Percentiles rank a stretch among this genome's conserved stretches.
These are phyloP conservation scores for Molorchus minor DNA, from an alignment of 2,888 invertebrate species.

Conservation along the genomic window DNA sequence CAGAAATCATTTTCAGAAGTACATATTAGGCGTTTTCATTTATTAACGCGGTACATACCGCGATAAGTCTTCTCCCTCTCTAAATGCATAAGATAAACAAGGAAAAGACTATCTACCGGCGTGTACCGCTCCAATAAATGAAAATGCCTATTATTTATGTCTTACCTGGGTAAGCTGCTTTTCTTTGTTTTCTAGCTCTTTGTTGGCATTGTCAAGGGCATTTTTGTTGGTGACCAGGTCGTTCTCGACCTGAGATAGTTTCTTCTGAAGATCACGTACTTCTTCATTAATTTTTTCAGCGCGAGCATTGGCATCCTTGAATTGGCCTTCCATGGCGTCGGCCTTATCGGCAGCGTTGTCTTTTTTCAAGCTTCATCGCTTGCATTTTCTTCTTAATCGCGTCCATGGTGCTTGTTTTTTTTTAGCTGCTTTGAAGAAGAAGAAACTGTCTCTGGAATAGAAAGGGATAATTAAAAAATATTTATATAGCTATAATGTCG, in stretches of 20 bases:
- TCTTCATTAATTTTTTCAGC: constrained; percentile 89
- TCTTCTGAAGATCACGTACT: constrained; percentile 19
- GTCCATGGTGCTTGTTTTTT: constrained; percentile 91
- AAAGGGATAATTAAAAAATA: constrained; percentile 1
- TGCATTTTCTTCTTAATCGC: constrained; percentile 97
- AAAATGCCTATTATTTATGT: no score
- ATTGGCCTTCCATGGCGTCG: no score
- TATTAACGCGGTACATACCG: no score
- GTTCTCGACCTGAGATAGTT: constrained; percentile 67
- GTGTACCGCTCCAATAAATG: no score
- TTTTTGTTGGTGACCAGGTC: constrained; percentile 72
- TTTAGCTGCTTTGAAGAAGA: constrained; percentile 60
- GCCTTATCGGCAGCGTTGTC: constrained; percentile 99
- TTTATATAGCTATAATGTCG: no score
- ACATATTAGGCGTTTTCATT: no score
- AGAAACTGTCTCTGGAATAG: constrained; percentile 61
- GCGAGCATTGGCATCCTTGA: constrained; percentile 88
- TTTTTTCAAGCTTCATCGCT: constrained; percentile 99
- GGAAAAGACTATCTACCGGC: no score
- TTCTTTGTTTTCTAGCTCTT: constrained; percentile 86
- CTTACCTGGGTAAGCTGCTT: constrained; percentile 51
- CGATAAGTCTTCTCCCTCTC: no score
- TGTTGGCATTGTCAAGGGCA: constrained; percentile 89
- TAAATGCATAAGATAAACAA: no score
- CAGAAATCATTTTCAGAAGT: no score